These are phyloP conservation scores for Albula glossodonta DNA, from an alignment of 2,113 vertebrate species.

Conservation along the genomic window DNA sequence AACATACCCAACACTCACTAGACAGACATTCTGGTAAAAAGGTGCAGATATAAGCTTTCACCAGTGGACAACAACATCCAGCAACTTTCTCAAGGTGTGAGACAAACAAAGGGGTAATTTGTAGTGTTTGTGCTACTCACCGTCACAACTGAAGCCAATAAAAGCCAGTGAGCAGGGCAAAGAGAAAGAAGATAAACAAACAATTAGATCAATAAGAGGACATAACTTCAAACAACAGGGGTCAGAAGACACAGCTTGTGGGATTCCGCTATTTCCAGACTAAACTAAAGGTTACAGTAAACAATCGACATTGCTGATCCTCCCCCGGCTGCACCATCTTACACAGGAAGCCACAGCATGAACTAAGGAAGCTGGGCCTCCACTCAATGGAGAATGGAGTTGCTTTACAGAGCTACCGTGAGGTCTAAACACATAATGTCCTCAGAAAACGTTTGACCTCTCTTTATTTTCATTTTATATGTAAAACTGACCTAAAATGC, in stretches of 20 bases:
- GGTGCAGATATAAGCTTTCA: neutral
- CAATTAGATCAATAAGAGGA: constrained; percentile 33
- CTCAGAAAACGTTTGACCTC: no score
- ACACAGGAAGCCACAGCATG: neutral
- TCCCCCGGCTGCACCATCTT: neutral
- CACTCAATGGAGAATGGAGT: no score
- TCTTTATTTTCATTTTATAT: neutral
- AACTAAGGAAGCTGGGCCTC: neutral
- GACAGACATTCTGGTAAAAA: neutral
- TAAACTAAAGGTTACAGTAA: neutral
- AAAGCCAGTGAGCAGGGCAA: constrained; percentile 28
- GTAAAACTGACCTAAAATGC: neutral
- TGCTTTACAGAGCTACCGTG: no score
- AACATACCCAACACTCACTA: neutral
- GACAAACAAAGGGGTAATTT: constrained; percentile 3
- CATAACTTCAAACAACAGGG: neutral
- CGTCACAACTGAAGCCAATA: constrained; percentile 83
- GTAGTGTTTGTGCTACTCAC: constrained; percentile 73
- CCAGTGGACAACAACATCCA: neutral
- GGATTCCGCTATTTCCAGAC: neutral
- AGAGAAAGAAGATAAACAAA: constrained; percentile 41
- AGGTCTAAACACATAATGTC: no score
- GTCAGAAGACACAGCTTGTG: neutral
- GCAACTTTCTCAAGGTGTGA: neutral
- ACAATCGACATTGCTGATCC: neutral